phyloP scores from a whole-genome alignment of 2,797 vertebrate species.

The Oreonectes daqikongensis region DNA sequence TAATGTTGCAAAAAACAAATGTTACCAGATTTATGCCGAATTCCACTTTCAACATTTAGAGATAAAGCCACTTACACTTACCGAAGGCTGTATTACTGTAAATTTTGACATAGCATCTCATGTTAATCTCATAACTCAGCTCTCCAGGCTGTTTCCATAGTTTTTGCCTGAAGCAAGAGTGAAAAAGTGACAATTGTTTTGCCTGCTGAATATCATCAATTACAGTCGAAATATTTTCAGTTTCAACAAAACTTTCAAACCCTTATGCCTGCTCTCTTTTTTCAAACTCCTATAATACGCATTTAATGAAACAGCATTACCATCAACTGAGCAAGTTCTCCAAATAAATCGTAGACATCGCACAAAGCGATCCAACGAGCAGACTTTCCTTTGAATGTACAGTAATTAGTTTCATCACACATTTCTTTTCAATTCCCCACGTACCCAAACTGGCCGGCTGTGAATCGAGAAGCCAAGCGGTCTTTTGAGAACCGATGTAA shows the following conservation, averaged over 20 bases:
- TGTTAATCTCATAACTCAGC: neutral
- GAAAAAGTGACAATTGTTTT: neutral
- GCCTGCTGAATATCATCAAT: slow-evolving; percentile 16
- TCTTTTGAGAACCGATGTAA: slow-evolving; percentile 29
- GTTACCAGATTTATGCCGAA: neutral
- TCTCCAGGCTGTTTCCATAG: neutral
- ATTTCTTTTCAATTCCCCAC: slow-evolving; percentile 40
- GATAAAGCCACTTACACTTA: neutral
- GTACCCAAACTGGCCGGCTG: slow-evolving; percentile 15
- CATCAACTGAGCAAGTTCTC: slow-evolving; percentile 6
- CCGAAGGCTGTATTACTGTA: neutral
- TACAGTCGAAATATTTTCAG: slow-evolving; percentile 7
- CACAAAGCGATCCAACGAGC: slow-evolving; percentile 20
- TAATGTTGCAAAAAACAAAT: no score
- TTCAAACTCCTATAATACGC: no score
- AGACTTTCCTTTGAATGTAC: slow-evolving; percentile 36
- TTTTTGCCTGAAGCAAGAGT: neutral
- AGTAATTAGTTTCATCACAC: slow-evolving; percentile 54
- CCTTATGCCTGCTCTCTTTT: no score
- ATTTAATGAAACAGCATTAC: slow-evolving; percentile 39
- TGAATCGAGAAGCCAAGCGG: neutral
- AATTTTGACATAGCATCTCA: slow-evolving; percentile 1
- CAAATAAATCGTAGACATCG: neutral
- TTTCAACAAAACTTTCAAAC: slow-evolving; percentile 25
- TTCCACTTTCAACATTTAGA: neutral